Evolutionary conservation across 2,888 invertebrate species (phyloP), one percentile per base, ranked within the genome.

Genomic region (Autographa gamma): DNA sequence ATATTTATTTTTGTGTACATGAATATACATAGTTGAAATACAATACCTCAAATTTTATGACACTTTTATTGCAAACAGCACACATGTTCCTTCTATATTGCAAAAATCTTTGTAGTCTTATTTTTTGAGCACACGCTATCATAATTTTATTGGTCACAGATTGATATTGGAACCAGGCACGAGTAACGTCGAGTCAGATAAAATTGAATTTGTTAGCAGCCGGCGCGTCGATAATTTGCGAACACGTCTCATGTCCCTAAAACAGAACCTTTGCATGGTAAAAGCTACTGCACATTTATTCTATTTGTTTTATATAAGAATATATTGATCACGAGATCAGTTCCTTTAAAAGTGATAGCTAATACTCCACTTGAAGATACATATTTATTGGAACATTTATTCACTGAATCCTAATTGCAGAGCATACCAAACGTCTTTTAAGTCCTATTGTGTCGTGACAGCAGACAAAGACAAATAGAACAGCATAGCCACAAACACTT

Each of bases 121-220:
- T 43, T 63, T 60, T 38, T 60, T 48, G 48, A 60, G 63, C 43
- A 58, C 59, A 62, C 69, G 56, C 60, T 69, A 75, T 73, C 62
- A 59, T 56, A 65, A 69, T 64, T 65, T 66, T 79, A 72, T 72
- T 74, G 70, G 59, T 66, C 59, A 63, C 34, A 72, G 58, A 69
- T 72, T 71, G 61, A 60, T 70, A 77, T 77, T 69, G 69, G 60
- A 68, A 54, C 34, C 71, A 66, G 65, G 58, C 67, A 72, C 68
- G 68, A 77, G 68, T 72, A 79, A 70, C 73, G 74, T 75, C 73
- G 77, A 76, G 69, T 77, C 71, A 52, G 76, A 83, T 71, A 66
- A 74, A 90, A 90, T 89, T 84, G 69, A 88, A 89, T 89, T 89
- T 88, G 74, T 82, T 78, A 83, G 77, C 82, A 82, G 84, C 74